phyloP scores from a whole-genome alignment of 2,113 vertebrate species.

The Cryptomyrus ogoouensis region DNA sequence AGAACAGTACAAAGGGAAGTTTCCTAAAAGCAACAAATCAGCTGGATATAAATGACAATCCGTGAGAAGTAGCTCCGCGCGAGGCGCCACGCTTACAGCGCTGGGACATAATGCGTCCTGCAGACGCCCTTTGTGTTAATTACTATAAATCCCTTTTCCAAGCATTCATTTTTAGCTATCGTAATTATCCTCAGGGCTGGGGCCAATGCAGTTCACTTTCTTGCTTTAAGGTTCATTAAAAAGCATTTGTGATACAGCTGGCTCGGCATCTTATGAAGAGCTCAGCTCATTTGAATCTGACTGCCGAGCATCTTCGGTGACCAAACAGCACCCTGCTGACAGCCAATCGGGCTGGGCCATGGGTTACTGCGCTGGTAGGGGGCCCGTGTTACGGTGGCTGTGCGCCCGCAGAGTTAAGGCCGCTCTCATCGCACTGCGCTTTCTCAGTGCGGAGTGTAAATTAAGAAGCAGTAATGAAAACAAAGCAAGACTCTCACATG shows the following conservation, averaged over 20 bases:
- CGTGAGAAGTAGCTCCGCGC: neutral
- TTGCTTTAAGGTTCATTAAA: neutral
- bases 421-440: neutral
- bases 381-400: neutral
- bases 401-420: neutral
- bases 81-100: slow-evolving; percentile 10
- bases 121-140: neutral
- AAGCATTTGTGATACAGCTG: neutral
- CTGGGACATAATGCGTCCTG: neutral
- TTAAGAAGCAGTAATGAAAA: slow-evolving; percentile 12
- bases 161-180: neutral
- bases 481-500: slow-evolving; percentile 1
- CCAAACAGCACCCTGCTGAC: neutral
- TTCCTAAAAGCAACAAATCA: slow-evolving; percentile 25
- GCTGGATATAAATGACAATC: slow-evolving; percentile 22
- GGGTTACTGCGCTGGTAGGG: neutral
- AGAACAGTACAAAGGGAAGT: slow-evolving; percentile 32
- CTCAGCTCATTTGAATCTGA: neutral
- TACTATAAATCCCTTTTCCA: slow-evolving; percentile 15
- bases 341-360: neutral
- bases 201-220: neutral
- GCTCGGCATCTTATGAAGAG: neutral
- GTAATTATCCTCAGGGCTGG: neutral
- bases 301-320: neutral
- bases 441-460: neutral